Base-by-base conservation (phyloP, 2,888 invertebrate species). In the Eupithecia abbreviata region DNA sequence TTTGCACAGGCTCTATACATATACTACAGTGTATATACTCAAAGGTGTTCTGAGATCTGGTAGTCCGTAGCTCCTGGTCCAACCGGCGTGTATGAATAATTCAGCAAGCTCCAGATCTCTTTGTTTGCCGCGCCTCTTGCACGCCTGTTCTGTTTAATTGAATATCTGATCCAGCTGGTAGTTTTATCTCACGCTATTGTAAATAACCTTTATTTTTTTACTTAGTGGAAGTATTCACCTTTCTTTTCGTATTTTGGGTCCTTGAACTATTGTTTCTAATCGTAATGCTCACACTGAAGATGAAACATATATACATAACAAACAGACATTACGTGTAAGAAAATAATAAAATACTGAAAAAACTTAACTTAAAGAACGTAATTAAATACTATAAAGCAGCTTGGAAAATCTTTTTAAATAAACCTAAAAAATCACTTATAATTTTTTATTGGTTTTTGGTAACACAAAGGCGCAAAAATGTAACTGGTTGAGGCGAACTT, bases 1-100 rank as follows among this genome's bases (percentile, higher is more conserved):
- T 30, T 30, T 30, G 1, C 30, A 30, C 30, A 30, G 30, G 1
- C 30, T 30, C 30, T 30, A 30, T 30, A 30, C 30, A 30, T 30
- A 30, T 30, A 30, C 30, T 30, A 30, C 30, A 30, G 30, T 30
- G 30, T 30, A 30, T 30, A 30, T 30, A 30, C 30, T 51, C 51
- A 5, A 51, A 13, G 7, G 55, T 55, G n/a, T n/a, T n/a, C 18
- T 18, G 55, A 58, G 66, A 58, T 58, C 18, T 30, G 42, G 3
- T 49, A 49, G 74, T 75, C 55, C 18, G 78, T 78, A 76, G 3
- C 42, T 67, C 51, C 67, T 49, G 71, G 76, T 75, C 66, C 76
- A 81, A 73, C 72, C 78, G 72, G 76, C 71, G 72, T 41, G 66
- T 74, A 78, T 84, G 82, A 83, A 84, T 85, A 81, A 85, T 84